Percentiles rank a stretch among this genome's conserved stretches.
Conservation (phyloP, 2,113 vertebrate genomes). For the Melanerpes formicivorus region DNA sequence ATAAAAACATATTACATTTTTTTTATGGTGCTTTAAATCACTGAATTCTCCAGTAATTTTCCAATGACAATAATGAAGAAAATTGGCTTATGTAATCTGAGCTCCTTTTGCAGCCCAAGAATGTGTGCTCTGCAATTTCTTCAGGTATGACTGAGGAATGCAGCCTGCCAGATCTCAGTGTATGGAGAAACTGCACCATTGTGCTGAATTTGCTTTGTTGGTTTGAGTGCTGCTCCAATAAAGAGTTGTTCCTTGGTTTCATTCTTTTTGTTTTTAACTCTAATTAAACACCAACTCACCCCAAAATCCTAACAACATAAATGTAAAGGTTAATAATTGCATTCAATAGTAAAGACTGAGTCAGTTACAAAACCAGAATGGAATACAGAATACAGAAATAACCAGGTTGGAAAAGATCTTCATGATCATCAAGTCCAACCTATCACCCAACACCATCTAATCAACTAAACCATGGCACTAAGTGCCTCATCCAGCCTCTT, state of each 20-base stretch:
- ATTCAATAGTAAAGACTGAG: neutral
- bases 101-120: neutral
- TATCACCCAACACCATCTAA: too few species aligned
- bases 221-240: neutral
- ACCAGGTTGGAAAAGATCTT: too few species aligned
- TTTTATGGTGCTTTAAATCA: neutral
- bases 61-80: neutral
- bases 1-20: neutral
- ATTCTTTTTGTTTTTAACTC: neutral
- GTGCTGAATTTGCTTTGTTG: neutral
- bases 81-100: neutral
- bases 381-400: too few species aligned
- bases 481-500: too few species aligned
- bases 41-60: neutral
- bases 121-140: neutral
- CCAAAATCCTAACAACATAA: neutral
- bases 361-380: neutral
- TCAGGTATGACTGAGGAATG: neutral
- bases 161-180: neutral
- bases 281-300: neutral
- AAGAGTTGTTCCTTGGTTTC: neutral
- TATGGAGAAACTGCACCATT: neutral
- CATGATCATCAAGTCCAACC: too few species aligned
- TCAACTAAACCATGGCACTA: too few species aligned
- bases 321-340: neutral